Base-by-base conservation (phyloP, 2,797 vertebrate species). In the Chanos chanos region DNA sequence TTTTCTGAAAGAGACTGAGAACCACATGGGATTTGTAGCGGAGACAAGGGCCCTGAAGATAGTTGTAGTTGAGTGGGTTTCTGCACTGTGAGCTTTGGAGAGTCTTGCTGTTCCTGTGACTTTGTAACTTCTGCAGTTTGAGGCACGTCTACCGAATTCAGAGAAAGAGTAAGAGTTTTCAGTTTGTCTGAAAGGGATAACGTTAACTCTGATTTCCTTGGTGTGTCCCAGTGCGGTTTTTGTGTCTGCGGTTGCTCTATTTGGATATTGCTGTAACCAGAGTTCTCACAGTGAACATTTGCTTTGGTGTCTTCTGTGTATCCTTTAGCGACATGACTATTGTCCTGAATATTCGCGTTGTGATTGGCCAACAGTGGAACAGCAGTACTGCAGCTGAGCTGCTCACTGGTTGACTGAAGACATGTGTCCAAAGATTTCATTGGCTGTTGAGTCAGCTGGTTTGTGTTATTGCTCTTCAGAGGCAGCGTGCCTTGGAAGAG, bases 401-500 rank as follows among this genome's bases (percentile, higher is more conserved):
- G 34, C 30, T 66, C 58, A 5, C 1, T 60, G 22, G 43, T 3
- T 7, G 58, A 37, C 1, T 45, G 63, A n/a, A 19, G 34, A 19
- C 10, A 21, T 5, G 60, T 57, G 49, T 78, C 73, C 39, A 31
- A 31, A 36, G 70, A 31, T 31, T 24, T 19, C 12, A 36, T 47
- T 1, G 74, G 68, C 50, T 69, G 74, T 62, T 64, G 75, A 31
- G 39, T 1, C 10, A 51, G 10, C 19, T 64, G 40, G 37, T 50
- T 51, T 0, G 59, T 39, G 1, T 66, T 41, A 0, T 56, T 7
- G 1, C 43, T 36, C 25, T 74, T 84, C 13, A 82, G 77, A 31
- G 58, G 67, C 50, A 91, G 79, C 0, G 85, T 85, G 21, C 62
- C 70, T 72, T 91, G 85, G 49, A 90, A 90, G 64, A 79, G 82